These are phyloP conservation scores for Typhlichthys subterraneus DNA, from an alignment of 2,797 vertebrate species.

Conservation along the genomic window DNA sequence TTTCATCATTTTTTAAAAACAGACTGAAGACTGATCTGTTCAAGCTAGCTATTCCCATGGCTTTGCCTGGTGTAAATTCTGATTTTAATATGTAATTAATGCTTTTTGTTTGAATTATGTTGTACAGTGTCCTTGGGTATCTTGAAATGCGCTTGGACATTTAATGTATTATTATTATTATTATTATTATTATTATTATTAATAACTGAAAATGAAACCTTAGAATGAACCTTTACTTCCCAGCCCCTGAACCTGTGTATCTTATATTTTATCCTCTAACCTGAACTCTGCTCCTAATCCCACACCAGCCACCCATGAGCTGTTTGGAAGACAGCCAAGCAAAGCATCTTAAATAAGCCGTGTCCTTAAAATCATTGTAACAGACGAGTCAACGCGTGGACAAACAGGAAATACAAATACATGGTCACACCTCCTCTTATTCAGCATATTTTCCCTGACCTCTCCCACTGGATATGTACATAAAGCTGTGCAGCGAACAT, in stretches of 20 bases:
- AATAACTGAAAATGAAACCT: conserved; percentile 7
- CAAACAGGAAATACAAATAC: conserved; percentile 29
- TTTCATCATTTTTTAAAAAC: no score
- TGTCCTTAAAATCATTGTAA: conserved; percentile 60
- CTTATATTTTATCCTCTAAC: conserved; percentile 40
- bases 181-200: no score
- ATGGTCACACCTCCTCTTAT: conserved; percentile 33
- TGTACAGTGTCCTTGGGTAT: no score
- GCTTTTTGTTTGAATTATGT: no score
- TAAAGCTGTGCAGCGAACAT: conserved; percentile 46
- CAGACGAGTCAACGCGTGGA: conserved; percentile 20
- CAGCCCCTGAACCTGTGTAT: conserved; percentile 18
- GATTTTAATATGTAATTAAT: no score
- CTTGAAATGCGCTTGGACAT: no score
- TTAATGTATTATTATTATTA: no score
- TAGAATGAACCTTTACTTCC: neutral
- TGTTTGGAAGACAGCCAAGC: conserved; percentile 62
- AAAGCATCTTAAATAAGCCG: conserved; percentile 69
- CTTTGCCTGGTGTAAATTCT: no score
- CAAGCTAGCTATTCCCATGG: no score
- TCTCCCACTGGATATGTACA: conserved; percentile 45
- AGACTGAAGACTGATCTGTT: no score
- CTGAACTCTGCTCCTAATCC: conserved; percentile 63
- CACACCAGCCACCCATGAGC: conserved; percentile 51
- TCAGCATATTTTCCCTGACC: conserved; percentile 54